These are phyloP conservation scores for Lissonota sp. DNA, from an alignment of 2,888 invertebrate genomes.

Conservation along the genomic window DNA sequence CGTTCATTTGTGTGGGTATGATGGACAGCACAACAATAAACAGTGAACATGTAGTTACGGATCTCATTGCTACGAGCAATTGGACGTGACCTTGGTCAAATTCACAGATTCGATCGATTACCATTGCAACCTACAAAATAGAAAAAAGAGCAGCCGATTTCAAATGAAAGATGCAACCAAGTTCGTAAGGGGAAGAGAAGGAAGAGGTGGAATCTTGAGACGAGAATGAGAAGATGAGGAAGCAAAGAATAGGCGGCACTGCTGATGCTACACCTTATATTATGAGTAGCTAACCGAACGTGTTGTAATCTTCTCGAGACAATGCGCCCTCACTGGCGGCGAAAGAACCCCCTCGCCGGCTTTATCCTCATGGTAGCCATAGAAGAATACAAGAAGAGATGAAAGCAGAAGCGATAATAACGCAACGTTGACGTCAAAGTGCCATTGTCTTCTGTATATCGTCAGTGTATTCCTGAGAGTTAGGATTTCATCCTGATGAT, in stretches of 20 bases:
- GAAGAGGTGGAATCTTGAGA: constrained; percentile 33
- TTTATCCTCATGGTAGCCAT: constrained; percentile 48
- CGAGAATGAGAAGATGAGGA: constrained; percentile 59
- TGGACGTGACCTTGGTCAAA: constrained; percentile 8
- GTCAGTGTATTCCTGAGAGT: no score
- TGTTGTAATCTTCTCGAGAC: constrained; percentile 84
- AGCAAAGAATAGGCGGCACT: constrained; percentile 60
- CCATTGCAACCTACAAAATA: constrained; percentile 32
- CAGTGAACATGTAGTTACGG: constrained; percentile 39
- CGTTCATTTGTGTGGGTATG: neutral
- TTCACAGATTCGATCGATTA: constrained; percentile 54
- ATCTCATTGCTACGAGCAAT: constrained; percentile 41
- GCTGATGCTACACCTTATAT: constrained; percentile 77
- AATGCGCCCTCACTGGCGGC: constrained; percentile 77
- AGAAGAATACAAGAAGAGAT: constrained; percentile 6
- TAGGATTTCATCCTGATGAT: no score
- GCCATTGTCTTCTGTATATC: no score
- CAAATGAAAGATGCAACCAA: constrained; percentile 67
- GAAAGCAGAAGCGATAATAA: constrained; percentile 25
- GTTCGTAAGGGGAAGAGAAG: constrained; percentile 54
- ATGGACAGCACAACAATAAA: constrained; percentile 19
- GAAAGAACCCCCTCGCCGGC: constrained; percentile 54
- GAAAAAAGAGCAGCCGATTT: constrained; percentile 52
- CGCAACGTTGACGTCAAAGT: constrained; percentile 19
- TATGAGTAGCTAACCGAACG: constrained; percentile 82